Evolutionary conservation across 2,888 invertebrate genomes (phyloP), one percentile per base, ranked within the genome.

Genomic region (Galerucella nymphaeae): DNA sequence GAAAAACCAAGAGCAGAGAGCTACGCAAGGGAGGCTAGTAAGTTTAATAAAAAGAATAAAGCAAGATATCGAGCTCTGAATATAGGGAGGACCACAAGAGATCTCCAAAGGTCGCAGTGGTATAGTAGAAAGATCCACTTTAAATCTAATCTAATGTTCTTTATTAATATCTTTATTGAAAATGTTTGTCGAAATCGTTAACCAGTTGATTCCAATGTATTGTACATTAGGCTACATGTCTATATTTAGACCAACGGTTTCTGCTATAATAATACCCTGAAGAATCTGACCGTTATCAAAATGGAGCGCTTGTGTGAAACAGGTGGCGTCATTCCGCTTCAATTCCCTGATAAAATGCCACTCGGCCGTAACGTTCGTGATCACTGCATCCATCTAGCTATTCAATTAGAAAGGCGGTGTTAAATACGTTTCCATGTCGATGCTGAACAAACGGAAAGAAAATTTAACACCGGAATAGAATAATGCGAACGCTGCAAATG

Each of bases 271-370:
- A 45, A 4, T 50, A 8, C 50, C 50, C 16, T 14, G 16, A 50
- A 50, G 50, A 50, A 50, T 50, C 61, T 61, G 61, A 63, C 63
- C 53, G 53, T 42, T 53, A 68, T 62, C 61, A 61, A 48, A 41
- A 57, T 63, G 18, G 30, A 63, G 63, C 70, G 64, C 45, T 71
- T 67, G 65, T 55, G 65, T 58, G 66, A 70, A 75, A 72, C 74
- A 75, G 71, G 70, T 75, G 74, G 70, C 65, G 64, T 69, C 66
- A 66, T 66, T 71, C 70, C 70, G 67, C 74, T 66, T 66, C 70
- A 70, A 75, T 70, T 72, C 72, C 72, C 66, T 70, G 62, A 75
- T 75, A 72, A 70, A 75, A 75, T 70, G 70, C 72, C 68, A 71
- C 70, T 66, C 61, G 70, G 41, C 67, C 67, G 67, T 74, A 68